Evolutionary conservation across 64 coral and sea anemone genomes (phyloP), one percentile per base, ranked within the genome.

Genomic region (Montipora capricornis): DNA sequence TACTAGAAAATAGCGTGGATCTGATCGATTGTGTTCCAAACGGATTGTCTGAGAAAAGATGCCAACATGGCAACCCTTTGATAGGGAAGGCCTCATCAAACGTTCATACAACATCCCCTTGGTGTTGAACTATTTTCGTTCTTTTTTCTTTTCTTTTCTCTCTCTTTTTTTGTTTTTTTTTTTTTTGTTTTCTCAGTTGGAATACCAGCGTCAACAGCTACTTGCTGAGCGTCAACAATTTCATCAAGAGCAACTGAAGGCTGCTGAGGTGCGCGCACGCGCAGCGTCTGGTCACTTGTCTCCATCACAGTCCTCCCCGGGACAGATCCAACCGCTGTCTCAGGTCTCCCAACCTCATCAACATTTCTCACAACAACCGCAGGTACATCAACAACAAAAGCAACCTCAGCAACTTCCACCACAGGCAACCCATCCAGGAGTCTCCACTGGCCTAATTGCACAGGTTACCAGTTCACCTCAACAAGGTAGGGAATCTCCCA

Each of bases 171-270:
- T 55, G 8, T 55, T 8, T 55, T 55, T 55, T 5, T 55, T 55
- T 14, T 55, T 57, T 80, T 66, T 22, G 44, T 64, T 79, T 49
- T 79, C 69, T 16, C 19, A 95, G 94, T 82, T 99, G 84, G 97
- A 99, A 73, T 99, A 99, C 61, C 97, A 99, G 26, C 97, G 97
- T 13, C 97, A 99, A 69, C 97, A 99, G 83, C 80, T 99, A 0
- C 84, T 99, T 19, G 92, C 95, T 58, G 97, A 99, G 22, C 83
- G 95, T 47, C 97, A 99, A 75, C 97, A 99, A 75, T 99, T 99
- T 58, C 97, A 99, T 69, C 97, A 99, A 91, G 97, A 99, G 44
- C 97, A 99, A 82, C 84, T 99, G 2, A 89, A 93, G 47, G 92
- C 95, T 19, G 97, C 95, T 58, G 97, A 99, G 90, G 17, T 96